phyloP scores from a whole-genome alignment of 2,888 invertebrate genomes.

The Germaria angustata region DNA sequence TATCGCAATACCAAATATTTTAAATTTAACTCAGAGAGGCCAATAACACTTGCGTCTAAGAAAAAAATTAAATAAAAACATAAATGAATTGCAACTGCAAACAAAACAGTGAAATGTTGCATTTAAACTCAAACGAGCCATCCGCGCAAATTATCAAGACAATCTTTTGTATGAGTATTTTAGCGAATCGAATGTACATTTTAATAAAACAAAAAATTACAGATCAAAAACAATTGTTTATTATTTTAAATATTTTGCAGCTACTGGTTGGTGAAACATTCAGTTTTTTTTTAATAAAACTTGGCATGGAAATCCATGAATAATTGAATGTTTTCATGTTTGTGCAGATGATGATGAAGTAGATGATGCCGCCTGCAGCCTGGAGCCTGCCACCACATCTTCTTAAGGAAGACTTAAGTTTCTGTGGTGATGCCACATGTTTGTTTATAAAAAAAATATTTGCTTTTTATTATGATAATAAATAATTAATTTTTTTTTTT shows the following conservation, averaged over 20 bases:
- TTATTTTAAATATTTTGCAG: slow-evolving; percentile 37
- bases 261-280: slow-evolving; percentile 30
- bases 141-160: background rate
- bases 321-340: background rate
- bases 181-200: slow-evolving; percentile 31
- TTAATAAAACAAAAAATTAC: slow-evolving; percentile 43
- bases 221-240: slow-evolving; percentile 37
- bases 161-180: background rate
- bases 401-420: background rate
- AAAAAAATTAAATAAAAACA: background rate
- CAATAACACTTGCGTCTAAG: background rate
- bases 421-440: slow-evolving; percentile 33
- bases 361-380: background rate
- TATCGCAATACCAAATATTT: slow-evolving; percentile 5
- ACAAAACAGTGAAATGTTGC: background rate
- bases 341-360: background rate
- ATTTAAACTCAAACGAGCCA: slow-evolving; percentile 15
- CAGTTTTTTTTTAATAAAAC: background rate
- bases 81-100: background rate
- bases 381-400: background rate
- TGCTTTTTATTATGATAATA: slow-evolving; percentile 18
- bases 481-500: background rate
- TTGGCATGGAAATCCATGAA: background rate
- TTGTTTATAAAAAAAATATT: background rate
- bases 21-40: background rate